Evolutionary conservation across 2,797 vertebrate genomes (phyloP), one percentile per base, ranked within the genome.

Genomic region (Ceyx erithaca): DNA sequence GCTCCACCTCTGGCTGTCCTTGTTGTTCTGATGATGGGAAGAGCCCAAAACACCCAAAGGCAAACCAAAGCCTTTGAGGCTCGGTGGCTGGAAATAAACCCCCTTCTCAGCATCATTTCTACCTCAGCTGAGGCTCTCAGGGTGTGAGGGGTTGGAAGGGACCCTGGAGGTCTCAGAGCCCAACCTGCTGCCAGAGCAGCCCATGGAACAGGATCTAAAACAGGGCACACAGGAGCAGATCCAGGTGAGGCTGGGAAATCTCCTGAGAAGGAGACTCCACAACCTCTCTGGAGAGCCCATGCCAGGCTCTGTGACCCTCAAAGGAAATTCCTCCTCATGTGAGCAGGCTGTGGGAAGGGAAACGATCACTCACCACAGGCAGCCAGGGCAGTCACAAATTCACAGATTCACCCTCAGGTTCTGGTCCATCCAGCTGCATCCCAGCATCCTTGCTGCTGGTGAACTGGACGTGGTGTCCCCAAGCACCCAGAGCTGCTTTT

Each of bases 401-500:
- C 33, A 33, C 33, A 33, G 33, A 33, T 33, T 33, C 33, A 31
- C 54, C 71, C 26, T 10, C 37, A 37, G 14, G 26, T 23, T 51
- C 33, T 31, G 54, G 12, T 31, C 54, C 54, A 14, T 31, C 31
- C 54, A 5, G 19, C n/a, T 31, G 19, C 14, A 55, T 9, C 54
- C n/a, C 54, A 31, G 54, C 13, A 31, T 55, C 17, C 26, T 61
- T n/a, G 23, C 40, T 26, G 3, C 25, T 20, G 6, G 19, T 2
- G 23, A 10, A 25, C 37, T 4, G 9, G 37, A 52, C 2, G 0
- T 9, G 40, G 26, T 26, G 21, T 10, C 30, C 31, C 45, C 30
- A 37, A 22, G 22, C 33, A 8, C 0, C 1, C 1, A 58, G 33
- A 82, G 40, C 28, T 31, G 0, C 59, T 52, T 43, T 10, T n/a